A percentile compares a stretch with the other conserved stretches of the same genome.
Conservation (phyloP, 2,888 invertebrate species). For the Orthonevra nobilis region DNA sequence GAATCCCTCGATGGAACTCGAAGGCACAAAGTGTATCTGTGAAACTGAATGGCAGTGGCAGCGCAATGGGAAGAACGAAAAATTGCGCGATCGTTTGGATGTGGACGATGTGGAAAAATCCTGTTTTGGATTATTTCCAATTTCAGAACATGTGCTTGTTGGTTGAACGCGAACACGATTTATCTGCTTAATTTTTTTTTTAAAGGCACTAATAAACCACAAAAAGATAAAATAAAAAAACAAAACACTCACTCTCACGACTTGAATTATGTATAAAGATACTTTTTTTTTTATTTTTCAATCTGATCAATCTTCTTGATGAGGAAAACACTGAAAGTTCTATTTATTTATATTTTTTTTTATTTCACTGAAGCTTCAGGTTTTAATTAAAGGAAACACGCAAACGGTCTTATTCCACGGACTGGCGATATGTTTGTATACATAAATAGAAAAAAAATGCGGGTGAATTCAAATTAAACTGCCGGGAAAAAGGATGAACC, state of each 20-base stretch:
- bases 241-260: too few relatives aligned
- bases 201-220: conserved; percentile 36
- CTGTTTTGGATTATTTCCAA: conserved; percentile 68
- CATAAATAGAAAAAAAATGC: too few relatives aligned
- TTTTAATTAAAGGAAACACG: conserved; percentile 44
- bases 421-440: neutral
- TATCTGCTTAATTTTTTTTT: conserved; percentile 10
- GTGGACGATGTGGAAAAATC: conserved; percentile 38
- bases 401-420: conserved; percentile 30
- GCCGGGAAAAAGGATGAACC: conserved; percentile 42
- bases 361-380: conserved; percentile 8
- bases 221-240: conserved; percentile 20
- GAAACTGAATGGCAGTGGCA: conserved; percentile 17
- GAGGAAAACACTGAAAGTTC: conserved; percentile 37
- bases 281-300: too few relatives aligned
- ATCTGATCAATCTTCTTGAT: too few relatives aligned
- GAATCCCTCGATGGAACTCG: conserved; percentile 31
- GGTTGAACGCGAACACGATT: conserved; percentile 31
- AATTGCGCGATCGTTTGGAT: conserved; percentile 36
- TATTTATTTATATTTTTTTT: conserved; percentile 24
- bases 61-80: conserved; percentile 12
- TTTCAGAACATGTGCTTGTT: conserved; percentile 66
- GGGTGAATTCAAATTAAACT: conserved; percentile 27
- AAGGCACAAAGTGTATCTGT: too few relatives aligned
- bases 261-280: too few relatives aligned